These are phyloP conservation scores for Odontamblyopus rebecca DNA, from an alignment of 2,797 vertebrate genomes.

Conservation along the genomic window DNA sequence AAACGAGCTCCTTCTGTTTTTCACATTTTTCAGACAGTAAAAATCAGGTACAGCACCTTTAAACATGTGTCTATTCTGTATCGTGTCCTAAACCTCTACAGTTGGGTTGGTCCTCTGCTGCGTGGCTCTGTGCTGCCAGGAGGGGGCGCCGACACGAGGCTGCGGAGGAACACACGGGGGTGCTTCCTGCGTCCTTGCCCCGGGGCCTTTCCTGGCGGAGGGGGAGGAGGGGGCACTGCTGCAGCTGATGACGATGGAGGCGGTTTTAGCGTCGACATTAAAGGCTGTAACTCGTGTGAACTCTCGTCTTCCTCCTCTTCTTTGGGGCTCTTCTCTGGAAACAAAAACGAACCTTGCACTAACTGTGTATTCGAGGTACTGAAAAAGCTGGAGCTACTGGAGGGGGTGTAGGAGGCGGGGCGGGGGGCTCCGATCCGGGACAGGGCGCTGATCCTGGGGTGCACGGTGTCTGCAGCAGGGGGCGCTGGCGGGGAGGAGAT, in stretches of 20 bases:
- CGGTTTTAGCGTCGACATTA: slow-evolving; percentile 80
- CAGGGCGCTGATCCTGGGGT: slow-evolving; percentile 68
- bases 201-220: slow-evolving; percentile 27
- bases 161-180: slow-evolving; percentile 79
- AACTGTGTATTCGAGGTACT: slow-evolving; percentile 73
- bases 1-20: too few species aligned
- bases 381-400: slow-evolving; percentile 35
- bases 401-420: slow-evolving; percentile 51
- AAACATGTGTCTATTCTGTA: background rate
- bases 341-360: slow-evolving; percentile 36
- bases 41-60: too few species aligned
- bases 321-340: slow-evolving; percentile 42
- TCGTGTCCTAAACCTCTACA: slow-evolving; percentile 41
- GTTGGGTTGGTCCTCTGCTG: slow-evolving; percentile 76
- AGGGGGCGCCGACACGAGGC: slow-evolving; percentile 61
- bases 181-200: slow-evolving; percentile 75
- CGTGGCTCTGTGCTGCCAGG: slow-evolving; percentile 50
- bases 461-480: slow-evolving; percentile 53
- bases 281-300: slow-evolving; percentile 83
- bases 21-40: too few species aligned
- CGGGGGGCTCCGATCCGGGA: slow-evolving; percentile 56
- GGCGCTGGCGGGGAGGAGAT: slow-evolving; percentile 67
- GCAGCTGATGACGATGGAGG: slow-evolving; percentile 47
- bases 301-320: slow-evolving; percentile 46
- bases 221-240: slow-evolving; percentile 36